These are phyloP conservation scores for Pyrrhosoma nymphula DNA, from an alignment of 2,888 invertebrate species.

Conservation along the genomic window DNA sequence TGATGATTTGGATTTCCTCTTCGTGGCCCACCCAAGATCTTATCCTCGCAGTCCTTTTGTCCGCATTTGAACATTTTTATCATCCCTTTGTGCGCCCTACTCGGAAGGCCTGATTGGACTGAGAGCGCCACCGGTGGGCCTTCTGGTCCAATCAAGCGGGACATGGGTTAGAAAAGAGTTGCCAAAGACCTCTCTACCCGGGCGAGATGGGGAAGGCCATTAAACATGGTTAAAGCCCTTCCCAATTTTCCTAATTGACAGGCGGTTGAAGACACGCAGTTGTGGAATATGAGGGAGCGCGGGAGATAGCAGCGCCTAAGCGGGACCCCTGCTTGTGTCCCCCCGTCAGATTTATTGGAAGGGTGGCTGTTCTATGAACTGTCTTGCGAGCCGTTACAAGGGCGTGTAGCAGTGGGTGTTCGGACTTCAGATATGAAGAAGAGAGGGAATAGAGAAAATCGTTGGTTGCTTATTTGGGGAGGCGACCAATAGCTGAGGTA, in stretches of 20 bases:
- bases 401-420: no score
- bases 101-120: not conserved
- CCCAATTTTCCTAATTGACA: slow-evolving; percentile 66
- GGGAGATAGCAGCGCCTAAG: slow-evolving; percentile 3
- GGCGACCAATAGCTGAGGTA: no score
- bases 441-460: no score
- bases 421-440: no score
- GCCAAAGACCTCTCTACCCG: slow-evolving; percentile 11
- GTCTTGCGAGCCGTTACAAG: no score
- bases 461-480: no score
- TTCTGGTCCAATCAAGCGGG: slow-evolving; percentile 1
- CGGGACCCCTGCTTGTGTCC: not conserved
- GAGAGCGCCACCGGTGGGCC: slow-evolving; percentile 12
- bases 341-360: not conserved
- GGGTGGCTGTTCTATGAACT: not conserved
- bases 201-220: slow-evolving; percentile 22
- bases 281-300: not conserved
- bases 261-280: slow-evolving; percentile 54
- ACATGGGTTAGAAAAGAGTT: slow-evolving; percentile 27
- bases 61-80: not conserved
- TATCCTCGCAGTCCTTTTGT: not conserved
- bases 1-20: not conserved
- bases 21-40: not conserved
- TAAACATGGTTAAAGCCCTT: slow-evolving; percentile 56
- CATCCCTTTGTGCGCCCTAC: slow-evolving; percentile 22